Base-by-base conservation (phyloP, 1,140 invertebrate genomes). In the Centruroides sculpturatus region DNA sequence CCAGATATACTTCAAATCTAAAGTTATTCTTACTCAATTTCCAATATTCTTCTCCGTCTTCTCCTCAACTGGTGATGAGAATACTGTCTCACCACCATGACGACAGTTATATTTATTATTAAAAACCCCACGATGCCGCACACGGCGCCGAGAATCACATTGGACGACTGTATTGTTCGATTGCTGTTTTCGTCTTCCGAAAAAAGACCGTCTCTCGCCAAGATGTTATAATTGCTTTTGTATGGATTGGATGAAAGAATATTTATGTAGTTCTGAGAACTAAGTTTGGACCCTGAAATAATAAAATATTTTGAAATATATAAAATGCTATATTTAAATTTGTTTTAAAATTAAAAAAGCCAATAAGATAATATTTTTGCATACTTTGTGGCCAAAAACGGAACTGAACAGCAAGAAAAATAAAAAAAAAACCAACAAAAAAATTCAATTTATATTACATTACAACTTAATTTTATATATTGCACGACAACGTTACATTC, bases 41-140 rank as follows among this genome's bases (percentile, higher is more conserved):
- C 68, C 2, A 69, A 57, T 5, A 71, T 63, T n/a, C 63, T 48
- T 41, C 9, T 65, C 54, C 56, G 5, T 9, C 69, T 55, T 58
- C 66, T 55, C 4, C 68, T 57, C 34, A 66, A 64, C 50, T 68
- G 56, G 35, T 67, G 58, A 50, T 67, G 68, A 9, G 68, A 70
- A 61, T 70, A 71, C 59, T 68, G 67, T 51, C 68, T 23, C n/a
- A 71, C 68, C 35, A 60, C 69, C 64, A 71, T 69, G 8, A 70
- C 70, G 34, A 71, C 66, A n/a, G 70, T 71, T 7, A 71, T 64
- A 62, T 71, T 71, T 54, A 71, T 71, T 35, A 71, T 71, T 9
- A 71, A 62, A 64, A 71, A 71, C 1, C 70, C 70, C 10, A 71
- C 66, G 35, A 71, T 68, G n/a, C 70, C 70, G 56, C 70, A 71